These are phyloP conservation scores for Hapalemur alaotrensis DNA, from an alignment of 2,797 vertebrate genomes.

Conservation along the genomic window DNA sequence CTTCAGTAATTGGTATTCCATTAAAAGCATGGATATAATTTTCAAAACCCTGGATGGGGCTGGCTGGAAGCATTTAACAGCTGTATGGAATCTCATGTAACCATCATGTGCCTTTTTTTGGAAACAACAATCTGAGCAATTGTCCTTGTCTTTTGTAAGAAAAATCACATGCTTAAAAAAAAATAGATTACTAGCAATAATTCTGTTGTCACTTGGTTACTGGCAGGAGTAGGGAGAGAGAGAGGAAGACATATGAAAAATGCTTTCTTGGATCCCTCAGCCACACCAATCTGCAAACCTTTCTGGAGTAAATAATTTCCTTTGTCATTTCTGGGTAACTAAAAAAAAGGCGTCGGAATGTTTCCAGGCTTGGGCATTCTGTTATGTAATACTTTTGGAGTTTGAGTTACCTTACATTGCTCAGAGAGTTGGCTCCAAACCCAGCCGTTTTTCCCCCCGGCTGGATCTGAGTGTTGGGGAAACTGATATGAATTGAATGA, in stretches of 20 bases:
- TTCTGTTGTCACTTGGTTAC: constrained; percentile 53
- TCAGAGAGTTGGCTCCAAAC: background rate
- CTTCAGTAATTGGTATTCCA: constrained; percentile 31
- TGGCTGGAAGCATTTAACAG: constrained; percentile 43
- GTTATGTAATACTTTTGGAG: constrained; percentile 19
- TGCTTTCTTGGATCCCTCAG: constrained; percentile 27
- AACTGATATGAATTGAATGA: background rate
- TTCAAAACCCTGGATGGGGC: constrained; percentile 36
- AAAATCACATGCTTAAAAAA: constrained; percentile 66
- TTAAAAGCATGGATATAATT: constrained; percentile 47
- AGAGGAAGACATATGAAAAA: constrained; percentile 55
- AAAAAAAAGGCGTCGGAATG: constrained; percentile 34
- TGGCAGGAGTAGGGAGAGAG: background rate
- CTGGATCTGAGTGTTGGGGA: background rate
- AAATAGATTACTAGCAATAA: constrained; percentile 49
- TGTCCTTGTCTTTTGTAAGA: constrained; percentile 68
- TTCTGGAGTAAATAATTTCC: constrained; percentile 55
- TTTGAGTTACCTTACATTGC: constrained; percentile 36
- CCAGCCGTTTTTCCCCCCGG: background rate
- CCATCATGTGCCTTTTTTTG: constrained; percentile 54
- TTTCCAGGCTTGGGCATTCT: constrained; percentile 33
- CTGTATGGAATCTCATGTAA: constrained; percentile 63
- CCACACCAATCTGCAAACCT: constrained; percentile 33
- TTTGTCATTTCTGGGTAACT: constrained; percentile 64
- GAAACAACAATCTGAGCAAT: constrained; percentile 28